Conservation (phyloP, 2,113 vertebrate genomes). For the Phycodurus eques region DNA sequence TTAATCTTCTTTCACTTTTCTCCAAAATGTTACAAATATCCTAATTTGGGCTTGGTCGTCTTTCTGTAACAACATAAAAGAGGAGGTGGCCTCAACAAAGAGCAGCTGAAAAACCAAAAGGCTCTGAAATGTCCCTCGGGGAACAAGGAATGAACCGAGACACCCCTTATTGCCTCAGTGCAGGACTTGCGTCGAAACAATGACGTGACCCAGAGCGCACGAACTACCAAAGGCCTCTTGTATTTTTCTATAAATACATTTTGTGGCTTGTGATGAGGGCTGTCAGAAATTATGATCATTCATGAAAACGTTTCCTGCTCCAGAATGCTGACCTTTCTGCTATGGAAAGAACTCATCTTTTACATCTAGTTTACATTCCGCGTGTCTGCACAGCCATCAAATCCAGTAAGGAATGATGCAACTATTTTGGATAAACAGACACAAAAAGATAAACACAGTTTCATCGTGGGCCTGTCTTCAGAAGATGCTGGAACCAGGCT, state of each 20-base stretch:
- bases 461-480: constrained; percentile 14
- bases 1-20: too few species aligned
- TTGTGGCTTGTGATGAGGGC: constrained; percentile 12
- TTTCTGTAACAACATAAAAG: constrained; percentile 30
- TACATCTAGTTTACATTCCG: constrained; percentile 53
- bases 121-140: constrained; percentile 31
- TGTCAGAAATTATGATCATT: constrained; percentile 5
- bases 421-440: constrained; percentile 45
- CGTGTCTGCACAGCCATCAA: constrained; percentile 26
- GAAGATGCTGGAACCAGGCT: constrained; percentile 6
- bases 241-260: constrained; percentile 9
- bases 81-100: constrained; percentile 35
- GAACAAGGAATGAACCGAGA: constrained; percentile 14
- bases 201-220: constrained; percentile 25
- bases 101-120: constrained; percentile 24
- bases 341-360: constrained; percentile 8
- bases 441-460: constrained; percentile 27
- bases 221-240: neutral
- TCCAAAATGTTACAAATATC: neutral
- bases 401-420: constrained; percentile 42
- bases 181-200: neutral
- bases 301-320: constrained; percentile 5
- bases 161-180: neutral
- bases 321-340: constrained; percentile 19
- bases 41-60: constrained; percentile 36